phyloP scores from a whole-genome alignment of 2,888 invertebrate genomes.

The Drosophila setosimentum region DNA sequence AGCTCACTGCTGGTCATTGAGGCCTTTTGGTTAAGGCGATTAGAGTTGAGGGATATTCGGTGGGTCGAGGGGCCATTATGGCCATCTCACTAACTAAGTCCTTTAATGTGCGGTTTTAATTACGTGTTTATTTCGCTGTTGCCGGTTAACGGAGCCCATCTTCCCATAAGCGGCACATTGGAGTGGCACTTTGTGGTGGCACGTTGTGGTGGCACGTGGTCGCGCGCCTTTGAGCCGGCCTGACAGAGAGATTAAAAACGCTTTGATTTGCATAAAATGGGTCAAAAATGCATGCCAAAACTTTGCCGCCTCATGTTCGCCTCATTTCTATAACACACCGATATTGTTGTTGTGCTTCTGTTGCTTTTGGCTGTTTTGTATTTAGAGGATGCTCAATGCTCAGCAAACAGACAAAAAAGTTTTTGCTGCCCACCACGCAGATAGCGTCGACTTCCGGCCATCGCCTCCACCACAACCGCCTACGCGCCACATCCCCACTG shows the following conservation, averaged over 20 bases:
- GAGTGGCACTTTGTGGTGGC: slow-evolving; percentile 28
- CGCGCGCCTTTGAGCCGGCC: slow-evolving; percentile 39
- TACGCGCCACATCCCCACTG: neutral
- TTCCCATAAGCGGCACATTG: no score
- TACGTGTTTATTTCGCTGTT: slow-evolving; percentile 72
- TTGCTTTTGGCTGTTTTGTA: slow-evolving; percentile 1
- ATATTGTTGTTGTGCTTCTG: slow-evolving; percentile 8
- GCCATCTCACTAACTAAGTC: slow-evolving; percentile 43
- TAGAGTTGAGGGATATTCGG: neutral
- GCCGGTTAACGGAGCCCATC: slow-evolving; percentile 27
- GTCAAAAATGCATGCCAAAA: slow-evolving; percentile 60
- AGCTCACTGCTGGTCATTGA: slow-evolving; percentile 1
- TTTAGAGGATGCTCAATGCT: slow-evolving; percentile 28
- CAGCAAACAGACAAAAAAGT: slow-evolving; percentile 46
- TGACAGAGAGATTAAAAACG: slow-evolving; percentile 67
- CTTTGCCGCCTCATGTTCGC: slow-evolving; percentile 45
- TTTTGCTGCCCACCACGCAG: slow-evolving; percentile 60
- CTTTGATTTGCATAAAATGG: slow-evolving; percentile 75
- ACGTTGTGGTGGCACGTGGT: slow-evolving; percentile 24
- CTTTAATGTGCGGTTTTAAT: slow-evolving; percentile 76
- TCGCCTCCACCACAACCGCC: neutral
- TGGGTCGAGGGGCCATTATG: neutral
- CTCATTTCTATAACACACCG: neutral
- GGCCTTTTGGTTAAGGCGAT: neutral
- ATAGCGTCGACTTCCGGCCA: slow-evolving; percentile 34